Conservation (phyloP, 2,113 vertebrate genomes). For the Apistogramma diplotaenia region DNA sequence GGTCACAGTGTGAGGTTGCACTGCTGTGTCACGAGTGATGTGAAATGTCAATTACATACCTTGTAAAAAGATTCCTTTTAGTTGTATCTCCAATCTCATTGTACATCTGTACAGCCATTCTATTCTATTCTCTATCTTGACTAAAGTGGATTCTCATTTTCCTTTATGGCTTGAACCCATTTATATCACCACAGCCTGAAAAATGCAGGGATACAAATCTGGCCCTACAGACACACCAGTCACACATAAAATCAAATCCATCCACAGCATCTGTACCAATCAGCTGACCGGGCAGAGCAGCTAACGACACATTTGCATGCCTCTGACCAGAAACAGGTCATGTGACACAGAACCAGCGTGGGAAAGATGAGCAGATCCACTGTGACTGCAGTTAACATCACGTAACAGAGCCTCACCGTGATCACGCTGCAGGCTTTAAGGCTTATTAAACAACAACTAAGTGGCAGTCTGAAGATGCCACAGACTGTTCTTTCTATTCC, state of each 20-base stretch:
- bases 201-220: neutral
- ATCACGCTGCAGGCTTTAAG: slow-evolving; percentile 28
- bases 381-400: slow-evolving; percentile 10
- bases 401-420: slow-evolving; percentile 25
- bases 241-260: neutral
- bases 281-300: neutral
- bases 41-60: neutral
- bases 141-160: too few relatives aligned
- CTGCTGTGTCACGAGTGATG: neutral
- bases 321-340: slow-evolving; percentile 23
- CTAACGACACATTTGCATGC: slow-evolving; percentile 20
- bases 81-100: too few relatives aligned
- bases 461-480: neutral
- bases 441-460: slow-evolving; percentile 39
- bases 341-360: slow-evolving; percentile 41
- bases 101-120: too few relatives aligned
- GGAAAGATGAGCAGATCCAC: slow-evolving; percentile 35
- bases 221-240: neutral
- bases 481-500: neutral
- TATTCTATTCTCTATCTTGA: too few relatives aligned
- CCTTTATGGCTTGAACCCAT: too few relatives aligned
- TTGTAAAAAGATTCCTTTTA: neutral
- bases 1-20: too few relatives aligned
- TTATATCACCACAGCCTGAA: neutral
- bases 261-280: slow-evolving; percentile 17